Base-by-base conservation (phyloP, 2,888 invertebrate species). In the Acholoe squamosa region DNA sequence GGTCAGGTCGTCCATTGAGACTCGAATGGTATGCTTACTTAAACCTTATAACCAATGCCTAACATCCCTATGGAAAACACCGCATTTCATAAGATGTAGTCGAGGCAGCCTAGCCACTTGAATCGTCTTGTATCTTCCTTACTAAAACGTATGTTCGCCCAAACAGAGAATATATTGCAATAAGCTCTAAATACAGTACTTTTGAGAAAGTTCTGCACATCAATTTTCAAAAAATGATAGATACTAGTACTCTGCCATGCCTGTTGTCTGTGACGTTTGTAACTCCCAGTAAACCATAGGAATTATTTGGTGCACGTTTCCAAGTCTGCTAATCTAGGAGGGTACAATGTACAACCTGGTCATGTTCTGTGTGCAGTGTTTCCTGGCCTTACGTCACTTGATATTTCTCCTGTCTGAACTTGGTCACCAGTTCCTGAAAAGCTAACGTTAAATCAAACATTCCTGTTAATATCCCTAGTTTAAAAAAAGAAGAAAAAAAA, bases 91-190 rank as follows among this genome's bases (percentile, higher is more conserved):
- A 71, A 28, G 3, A 28, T 3, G 14, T 14, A 71, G 71, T 5
- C 12, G 19, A 80, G 25, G 80, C 80, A 80, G 80, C 80, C 33
- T 80, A 34, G 80, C 14, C 80, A 80, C 80, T 80, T 80, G 80
- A 80, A 80, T 80, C 34, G 71, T 71, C 28, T 71, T 28, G 71
- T 71, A 22, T 71, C 28, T 28, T 22, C 71, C 28, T 71, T 71
- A 14, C 14, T n/a, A 25, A 71, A 14, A 25, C 31, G 12, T 71
- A 22, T 28, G 14, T 28, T 28, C 71, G 19, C 61, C 61, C 19
- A 3, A 3, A n/a, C n/a, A n/a, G 10, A 19, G 19, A n/a, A n/a
- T 61, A 19, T n/a, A 61, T 14, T 61, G 3, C n/a, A 61, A 22
- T 43, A 10, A 10, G 3, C 43, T 43, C 43, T 10, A 10, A 43